Evolutionary conservation across 2,888 invertebrate genomes (phyloP).

Genomic region (Hymenopus coronatus): DNA sequence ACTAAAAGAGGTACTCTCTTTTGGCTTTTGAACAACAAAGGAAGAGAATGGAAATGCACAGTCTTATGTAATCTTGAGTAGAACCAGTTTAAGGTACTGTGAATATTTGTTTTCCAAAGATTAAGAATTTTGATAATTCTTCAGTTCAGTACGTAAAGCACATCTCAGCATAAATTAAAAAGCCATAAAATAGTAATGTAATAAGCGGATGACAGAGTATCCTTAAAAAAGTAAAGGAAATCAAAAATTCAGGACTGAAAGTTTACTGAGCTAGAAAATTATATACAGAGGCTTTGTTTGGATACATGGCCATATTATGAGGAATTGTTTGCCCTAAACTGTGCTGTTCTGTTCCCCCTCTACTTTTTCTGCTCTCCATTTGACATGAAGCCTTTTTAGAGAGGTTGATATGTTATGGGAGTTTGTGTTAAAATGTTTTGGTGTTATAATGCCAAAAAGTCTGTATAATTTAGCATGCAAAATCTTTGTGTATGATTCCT

Average conservation of each 20-base stretch:
- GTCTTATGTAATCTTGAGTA: neutral
- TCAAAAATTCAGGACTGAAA: neutral
- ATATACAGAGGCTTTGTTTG: too few relatives aligned
- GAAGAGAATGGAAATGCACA: neutral
- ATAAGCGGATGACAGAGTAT: neutral
- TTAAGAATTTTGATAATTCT: neutral
- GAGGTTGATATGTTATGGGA: too few relatives aligned
- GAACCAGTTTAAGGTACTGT: neutral
- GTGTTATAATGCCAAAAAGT: too few relatives aligned
- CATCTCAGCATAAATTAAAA: neutral
- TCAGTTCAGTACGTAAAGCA: neutral
- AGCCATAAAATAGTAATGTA: too few relatives aligned
- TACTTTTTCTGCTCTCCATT: too few relatives aligned
- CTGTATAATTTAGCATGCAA: too few relatives aligned
- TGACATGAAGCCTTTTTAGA: too few relatives aligned
- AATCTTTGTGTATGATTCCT: too few relatives aligned
- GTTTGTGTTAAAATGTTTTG: too few relatives aligned
- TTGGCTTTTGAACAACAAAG: neutral
- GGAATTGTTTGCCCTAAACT: too few relatives aligned
- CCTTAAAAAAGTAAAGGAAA: neutral
- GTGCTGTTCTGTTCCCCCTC: too few relatives aligned
- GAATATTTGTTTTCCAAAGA: neutral
- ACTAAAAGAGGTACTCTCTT: neutral
- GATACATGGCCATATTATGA: too few relatives aligned
- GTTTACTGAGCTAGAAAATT: neutral